Base-by-base conservation (phyloP, 2,797 vertebrate genomes). In the Enteromius viviparus region DNA sequence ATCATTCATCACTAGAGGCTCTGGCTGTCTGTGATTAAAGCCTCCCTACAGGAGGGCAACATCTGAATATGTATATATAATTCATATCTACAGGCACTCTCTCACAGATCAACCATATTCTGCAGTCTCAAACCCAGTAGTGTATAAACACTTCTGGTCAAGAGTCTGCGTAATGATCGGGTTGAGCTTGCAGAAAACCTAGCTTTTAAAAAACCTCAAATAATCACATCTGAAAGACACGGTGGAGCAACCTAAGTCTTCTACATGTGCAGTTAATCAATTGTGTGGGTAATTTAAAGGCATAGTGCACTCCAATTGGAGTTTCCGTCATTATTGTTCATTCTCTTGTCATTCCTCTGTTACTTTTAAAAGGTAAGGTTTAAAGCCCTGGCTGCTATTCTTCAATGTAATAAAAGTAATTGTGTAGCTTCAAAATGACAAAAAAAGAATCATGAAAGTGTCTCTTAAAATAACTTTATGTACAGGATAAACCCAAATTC, bases 21-120 rank as follows among this genome's bases (percentile, higher is more conserved):
- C 90, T 90, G 93, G 91, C 92, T 93, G 92, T 90, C 90, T 92
- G 93, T 95, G 94, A 95, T 95, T 95, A 95, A 94, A 94, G 93
- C 92, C 87, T 87, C 88, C 86, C 92, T 92, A 84, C 92, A 91
- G 88, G 88, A 92, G 92, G 90, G 89, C 90, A 90, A 90, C 91
- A 90, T 93, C 91, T 92, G 90, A 93, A 92, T 92, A 91, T 91
- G 93, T 91, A 95, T 93, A 91, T 94, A 94, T 94, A 93, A 95
- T 95, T 94, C 91, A 95, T 93, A 90, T 86, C 85, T 89, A 87
- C 83, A 90, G 89, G 91, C 89, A 86, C 84, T 72, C 82, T 42
- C 42, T 47, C 58, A 40, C 72, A 87, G 68, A 74, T 87, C 74
- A 85, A 64, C 34, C 14, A 19, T 76, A 77, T 81, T 84, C n/a